These are phyloP conservation scores for Drosophila subsilvestris DNA, from an alignment of 2,888 invertebrate genomes.

Conservation along the genomic window DNA sequence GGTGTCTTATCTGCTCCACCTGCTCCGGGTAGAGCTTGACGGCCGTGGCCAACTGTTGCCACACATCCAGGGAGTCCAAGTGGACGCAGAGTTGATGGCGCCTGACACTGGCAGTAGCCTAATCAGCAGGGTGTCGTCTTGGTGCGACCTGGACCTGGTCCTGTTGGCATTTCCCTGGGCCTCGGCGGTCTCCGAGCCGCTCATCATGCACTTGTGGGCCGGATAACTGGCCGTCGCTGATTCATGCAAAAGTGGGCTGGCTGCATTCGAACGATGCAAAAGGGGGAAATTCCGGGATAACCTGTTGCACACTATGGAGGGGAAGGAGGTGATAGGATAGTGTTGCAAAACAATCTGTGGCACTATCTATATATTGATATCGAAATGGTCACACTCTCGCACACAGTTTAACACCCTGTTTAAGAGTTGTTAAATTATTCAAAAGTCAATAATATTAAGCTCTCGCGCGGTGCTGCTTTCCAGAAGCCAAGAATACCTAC, in stretches of 20 bases:
- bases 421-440: no score
- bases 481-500: no score
- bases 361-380: not conserved
- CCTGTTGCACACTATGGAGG: conserved; percentile 22
- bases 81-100: conserved; percentile 90
- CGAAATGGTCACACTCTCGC: conserved; percentile 8
- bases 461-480: no score
- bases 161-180: conserved; percentile 13
- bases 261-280: conserved; percentile 4
- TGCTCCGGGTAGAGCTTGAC: conserved; percentile 88
- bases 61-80: conserved; percentile 91
- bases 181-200: conserved; percentile 28
- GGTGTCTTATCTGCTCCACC: conserved; percentile 84
- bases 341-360: not conserved
- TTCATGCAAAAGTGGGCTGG: conserved; percentile 23
- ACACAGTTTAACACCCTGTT: no score
- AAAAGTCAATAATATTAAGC: no score
- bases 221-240: conserved; percentile 15
- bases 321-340: not conserved
- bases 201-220: conserved; percentile 19
- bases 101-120: conserved; percentile 87
- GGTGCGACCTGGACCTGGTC: conserved; percentile 36
- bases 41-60: conserved; percentile 90
- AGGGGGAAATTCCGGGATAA: conserved; percentile 11
- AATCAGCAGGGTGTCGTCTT: conserved; percentile 51